Conservation (phyloP, 1,140 invertebrate genomes). For the Vanessa tameamea region DNA sequence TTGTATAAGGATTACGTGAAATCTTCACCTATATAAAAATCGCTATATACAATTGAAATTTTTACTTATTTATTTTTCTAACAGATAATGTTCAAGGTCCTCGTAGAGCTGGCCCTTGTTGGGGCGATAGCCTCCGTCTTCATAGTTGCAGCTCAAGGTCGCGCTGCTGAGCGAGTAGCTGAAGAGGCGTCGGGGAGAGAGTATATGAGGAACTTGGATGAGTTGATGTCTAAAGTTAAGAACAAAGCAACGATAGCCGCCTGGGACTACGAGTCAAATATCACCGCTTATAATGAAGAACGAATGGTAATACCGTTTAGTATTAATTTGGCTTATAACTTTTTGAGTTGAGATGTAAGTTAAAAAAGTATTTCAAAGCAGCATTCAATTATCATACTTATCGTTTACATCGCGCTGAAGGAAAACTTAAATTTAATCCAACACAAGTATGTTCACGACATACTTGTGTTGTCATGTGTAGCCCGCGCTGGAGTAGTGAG, state of each 20-base stretch:
- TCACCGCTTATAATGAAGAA: slow-evolving; percentile 85
- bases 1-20: too few relatives aligned
- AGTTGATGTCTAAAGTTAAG: slow-evolving; percentile 76
- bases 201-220: slow-evolving; percentile 82
- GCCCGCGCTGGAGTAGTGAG: too few relatives aligned
- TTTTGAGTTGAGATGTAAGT: too few relatives aligned
- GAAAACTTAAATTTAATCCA: too few relatives aligned
- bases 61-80: background rate
- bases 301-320: slow-evolving; percentile 67
- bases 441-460: too few relatives aligned
- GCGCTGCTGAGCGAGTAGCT: slow-evolving; percentile 76
- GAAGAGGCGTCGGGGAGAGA: slow-evolving; percentile 82
- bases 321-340: background rate
- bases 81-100: slow-evolving; percentile 50
- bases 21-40: too few relatives aligned
- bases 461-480: too few relatives aligned
- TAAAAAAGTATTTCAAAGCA: too few relatives aligned
- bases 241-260: slow-evolving; percentile 81
- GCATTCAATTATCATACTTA: too few relatives aligned
- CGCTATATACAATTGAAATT: too few relatives aligned
- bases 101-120: slow-evolving; percentile 67
- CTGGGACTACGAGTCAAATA: slow-evolving; percentile 88
- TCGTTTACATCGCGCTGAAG: too few relatives aligned
- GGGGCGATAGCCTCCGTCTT: slow-evolving; percentile 76
- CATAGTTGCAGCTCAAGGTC: slow-evolving; percentile 74